Base-by-base conservation (phyloP, 2,888 invertebrate species). In the Agrotis clavis region DNA sequence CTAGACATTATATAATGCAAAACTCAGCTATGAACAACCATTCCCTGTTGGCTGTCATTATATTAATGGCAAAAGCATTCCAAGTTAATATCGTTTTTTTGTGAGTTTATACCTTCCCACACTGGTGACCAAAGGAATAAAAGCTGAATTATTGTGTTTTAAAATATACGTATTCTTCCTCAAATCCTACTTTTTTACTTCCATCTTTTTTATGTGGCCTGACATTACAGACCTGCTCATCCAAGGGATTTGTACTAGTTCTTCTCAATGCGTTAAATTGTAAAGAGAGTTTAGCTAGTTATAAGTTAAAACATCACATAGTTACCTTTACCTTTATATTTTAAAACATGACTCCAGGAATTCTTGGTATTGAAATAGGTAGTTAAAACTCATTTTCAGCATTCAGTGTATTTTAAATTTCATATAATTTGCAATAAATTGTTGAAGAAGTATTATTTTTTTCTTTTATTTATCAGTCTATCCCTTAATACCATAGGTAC, bases 361-460 rank as follows among this genome's bases (percentile, higher is more conserved):
- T 41, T 71, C 78, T 83, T 80, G 74, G 85, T 84, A 74, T 79
- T 82, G 77, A 81, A 79, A 54, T 60, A 25, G 25, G 25, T 25
- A 77, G 75, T 63, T 60, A 65, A 74, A 72, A 67, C 19, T 35
- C 3, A 30, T 69, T 76, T 84, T 69, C 74, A 81, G 68, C 75
- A 81, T 77, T 74, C 74, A 74, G 41, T 78, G 62, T 63, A 60
- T 71, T 77, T 81, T 75, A 35, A 71, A 75, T 85, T 80, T 77
- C 72, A 72, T 80, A 75, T 71, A 63, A 68, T 74, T 69, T 70
- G 67, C 71, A 84, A 81, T 84, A 87, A 83, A 86, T 81, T 84
- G 81, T 82, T 80, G 71, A 81, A 77, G 67, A 71, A 77, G 68
- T 79, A 77, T 60, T 6, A 35, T 56, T 66, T 67, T 67, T 35